Evolutionary conservation across 2,888 invertebrate genomes (phyloP).

Genomic region (Hypolimnas misippus): DNA sequence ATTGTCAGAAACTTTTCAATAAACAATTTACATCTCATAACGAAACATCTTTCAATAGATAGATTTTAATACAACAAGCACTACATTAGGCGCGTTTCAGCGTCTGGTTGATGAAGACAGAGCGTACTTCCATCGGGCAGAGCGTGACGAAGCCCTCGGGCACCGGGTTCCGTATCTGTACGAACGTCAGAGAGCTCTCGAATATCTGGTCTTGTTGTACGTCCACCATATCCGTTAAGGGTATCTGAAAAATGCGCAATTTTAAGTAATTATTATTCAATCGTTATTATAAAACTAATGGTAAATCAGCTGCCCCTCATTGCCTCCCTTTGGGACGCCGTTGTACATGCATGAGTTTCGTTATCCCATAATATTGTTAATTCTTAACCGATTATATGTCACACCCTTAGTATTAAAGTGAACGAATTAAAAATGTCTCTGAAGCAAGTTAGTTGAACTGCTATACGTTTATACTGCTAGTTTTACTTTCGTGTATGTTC

Average conservation of each 20-base stretch:
- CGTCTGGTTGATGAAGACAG: conserved; percentile 75
- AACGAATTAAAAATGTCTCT: no score
- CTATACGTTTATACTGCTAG: no score
- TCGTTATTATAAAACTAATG: no score
- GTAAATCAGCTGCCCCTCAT: no score
- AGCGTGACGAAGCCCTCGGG: conserved; percentile 62
- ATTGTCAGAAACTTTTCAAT: background rate
- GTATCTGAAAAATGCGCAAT: conserved; percentile 68
- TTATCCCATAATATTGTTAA: no score
- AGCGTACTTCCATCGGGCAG: conserved; percentile 85
- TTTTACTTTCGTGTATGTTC: no score
- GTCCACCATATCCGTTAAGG: conserved; percentile 76
- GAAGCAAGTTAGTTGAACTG: no score
- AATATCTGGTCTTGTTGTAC: conserved; percentile 62
- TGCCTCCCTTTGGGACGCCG: no score
- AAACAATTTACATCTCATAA: background rate
- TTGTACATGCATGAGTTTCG: no score
- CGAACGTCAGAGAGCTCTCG: conserved; percentile 81
- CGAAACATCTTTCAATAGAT: background rate
- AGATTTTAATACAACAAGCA: background rate
- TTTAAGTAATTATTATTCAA: background rate
- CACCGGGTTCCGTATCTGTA: conserved; percentile 57
- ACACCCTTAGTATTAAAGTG: no score
- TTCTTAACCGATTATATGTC: no score
- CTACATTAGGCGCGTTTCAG: conserved; percentile 48